Conservation (phyloP, 2,888 invertebrate genomes). For the Cataglyphis cursor region DNA sequence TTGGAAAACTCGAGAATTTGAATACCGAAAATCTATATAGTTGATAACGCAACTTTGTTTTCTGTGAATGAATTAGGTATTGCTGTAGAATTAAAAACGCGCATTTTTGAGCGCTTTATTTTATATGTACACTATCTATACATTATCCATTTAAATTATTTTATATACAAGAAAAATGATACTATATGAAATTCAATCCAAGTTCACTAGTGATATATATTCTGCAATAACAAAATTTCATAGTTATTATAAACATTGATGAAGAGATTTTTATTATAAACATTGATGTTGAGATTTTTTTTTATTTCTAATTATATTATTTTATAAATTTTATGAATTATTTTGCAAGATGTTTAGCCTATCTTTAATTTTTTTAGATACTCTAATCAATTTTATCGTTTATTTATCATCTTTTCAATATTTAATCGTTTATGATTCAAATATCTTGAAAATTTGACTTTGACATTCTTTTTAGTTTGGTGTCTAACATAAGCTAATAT, state of each 20-base stretch:
- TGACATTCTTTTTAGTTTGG: conserved; percentile 1
- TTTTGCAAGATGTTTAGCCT: conserved; percentile 1
- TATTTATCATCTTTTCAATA: neutral
- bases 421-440: neutral
- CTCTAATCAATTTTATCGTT: neutral
- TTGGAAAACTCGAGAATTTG: conserved; percentile 8
- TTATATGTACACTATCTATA: neutral
- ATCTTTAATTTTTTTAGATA: neutral
- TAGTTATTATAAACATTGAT: neutral
- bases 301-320: neutral
- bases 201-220: neutral
- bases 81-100: neutral
- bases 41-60: neutral
- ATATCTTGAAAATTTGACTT: neutral
- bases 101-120: conserved; percentile 8
- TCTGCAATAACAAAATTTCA: neutral
- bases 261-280: neutral
- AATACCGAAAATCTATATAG: neutral
- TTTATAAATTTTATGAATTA: neutral
- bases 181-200: neutral
- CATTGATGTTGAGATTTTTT: neutral
- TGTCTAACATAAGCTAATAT: neutral
- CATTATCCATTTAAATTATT: neutral
- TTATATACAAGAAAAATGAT: neutral
- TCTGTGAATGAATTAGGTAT: neutral